phyloP scores from a whole-genome alignment of 2,888 invertebrate species.

The Amaurobius ferox region DNA sequence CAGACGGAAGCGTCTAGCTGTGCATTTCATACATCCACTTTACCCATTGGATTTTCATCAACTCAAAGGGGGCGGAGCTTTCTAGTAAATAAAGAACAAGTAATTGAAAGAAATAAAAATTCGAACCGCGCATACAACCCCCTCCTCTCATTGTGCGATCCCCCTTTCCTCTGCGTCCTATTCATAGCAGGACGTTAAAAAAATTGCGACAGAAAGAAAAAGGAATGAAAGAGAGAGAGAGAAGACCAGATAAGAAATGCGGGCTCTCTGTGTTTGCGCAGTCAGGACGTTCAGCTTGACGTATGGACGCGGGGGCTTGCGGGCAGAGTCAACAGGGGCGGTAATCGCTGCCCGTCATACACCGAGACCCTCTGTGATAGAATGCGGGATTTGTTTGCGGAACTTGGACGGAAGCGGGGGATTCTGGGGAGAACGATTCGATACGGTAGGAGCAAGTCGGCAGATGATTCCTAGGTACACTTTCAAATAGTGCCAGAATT shows the following conservation, averaged over 20 bases:
- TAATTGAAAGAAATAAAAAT: not conserved
- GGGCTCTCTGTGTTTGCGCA: constrained; percentile 61
- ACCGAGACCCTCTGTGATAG: constrained; percentile 33
- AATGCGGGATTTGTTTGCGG: no score
- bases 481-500: no score
- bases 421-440: not conserved
- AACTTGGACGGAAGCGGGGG: no score
- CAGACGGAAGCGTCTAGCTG: no score
- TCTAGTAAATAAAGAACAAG: no score
- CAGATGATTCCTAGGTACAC: no score
- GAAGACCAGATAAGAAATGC: constrained; percentile 36
- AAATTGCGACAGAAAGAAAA: constrained; percentile 3
- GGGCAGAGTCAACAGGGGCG: constrained; percentile 53
- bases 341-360: constrained; percentile 61
- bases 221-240: not conserved
- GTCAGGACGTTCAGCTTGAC: constrained; percentile 58
- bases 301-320: constrained; percentile 35
- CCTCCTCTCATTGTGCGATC: not conserved
- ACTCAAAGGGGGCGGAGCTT: no score
- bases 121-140: not conserved
- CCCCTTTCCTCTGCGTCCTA: not conserved
- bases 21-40: no score
- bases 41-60: no score
- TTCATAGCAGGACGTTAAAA: constrained; percentile 43
- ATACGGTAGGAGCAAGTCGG: no score